Percentiles rank a stretch among this genome's conserved stretches.
These are phyloP conservation scores for Dolichoris vasculosae DNA, from an alignment of 1,140 invertebrate genomes.

Conservation along the genomic window DNA sequence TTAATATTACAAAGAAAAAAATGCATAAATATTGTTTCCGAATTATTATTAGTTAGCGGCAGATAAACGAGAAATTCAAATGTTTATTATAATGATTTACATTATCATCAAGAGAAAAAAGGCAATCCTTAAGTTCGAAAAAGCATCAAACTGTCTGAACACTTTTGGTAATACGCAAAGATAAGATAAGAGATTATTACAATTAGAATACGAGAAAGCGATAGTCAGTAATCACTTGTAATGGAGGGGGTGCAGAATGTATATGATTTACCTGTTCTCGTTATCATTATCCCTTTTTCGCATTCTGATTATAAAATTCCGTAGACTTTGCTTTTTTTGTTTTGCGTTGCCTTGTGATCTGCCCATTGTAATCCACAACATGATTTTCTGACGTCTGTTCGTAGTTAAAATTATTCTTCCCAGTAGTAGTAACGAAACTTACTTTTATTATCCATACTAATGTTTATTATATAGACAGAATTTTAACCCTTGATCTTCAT, in stretches of 20 bases:
- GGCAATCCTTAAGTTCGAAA: background rate
- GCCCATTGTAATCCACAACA: background rate
- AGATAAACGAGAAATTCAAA: too few relatives aligned
- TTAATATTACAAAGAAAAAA: background rate
- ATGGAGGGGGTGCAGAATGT: too few relatives aligned
- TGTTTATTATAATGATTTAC: too few relatives aligned
- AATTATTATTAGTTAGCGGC: too few relatives aligned
- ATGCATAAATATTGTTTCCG: too few relatives aligned
- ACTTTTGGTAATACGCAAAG: background rate
- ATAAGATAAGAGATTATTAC: constrained; percentile 39
- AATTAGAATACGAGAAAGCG: constrained; percentile 10
- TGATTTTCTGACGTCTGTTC: too few relatives aligned
- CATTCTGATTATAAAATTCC: background rate
- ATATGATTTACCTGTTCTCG: background rate
- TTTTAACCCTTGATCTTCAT: background rate
- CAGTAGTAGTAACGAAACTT: background rate
- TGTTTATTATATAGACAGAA: background rate
- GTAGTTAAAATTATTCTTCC: background rate
- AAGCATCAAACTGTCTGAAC: background rate
- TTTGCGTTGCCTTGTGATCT: too few relatives aligned
- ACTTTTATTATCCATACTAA: background rate
- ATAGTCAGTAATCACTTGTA: too few relatives aligned
- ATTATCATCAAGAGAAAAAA: background rate
- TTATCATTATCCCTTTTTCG: background rate
- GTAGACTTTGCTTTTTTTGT: too few relatives aligned